Evolutionary conservation across 2,888 invertebrate genomes (phyloP).

Genomic region (Stramonita haemastoma): DNA sequence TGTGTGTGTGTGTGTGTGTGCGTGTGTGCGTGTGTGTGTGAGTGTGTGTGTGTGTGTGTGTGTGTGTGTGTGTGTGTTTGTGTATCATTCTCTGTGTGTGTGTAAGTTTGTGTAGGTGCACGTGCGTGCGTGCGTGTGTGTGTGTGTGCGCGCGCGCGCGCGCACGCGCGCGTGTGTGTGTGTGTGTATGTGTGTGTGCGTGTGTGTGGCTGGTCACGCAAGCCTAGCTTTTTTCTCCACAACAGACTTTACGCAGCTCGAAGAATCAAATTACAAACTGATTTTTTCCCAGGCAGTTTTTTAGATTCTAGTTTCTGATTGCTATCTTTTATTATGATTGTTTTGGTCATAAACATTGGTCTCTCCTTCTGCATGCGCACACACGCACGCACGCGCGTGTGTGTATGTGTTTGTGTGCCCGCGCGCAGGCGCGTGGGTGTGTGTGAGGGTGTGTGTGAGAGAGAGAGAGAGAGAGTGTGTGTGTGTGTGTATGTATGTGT

Average conservation of each 20-base stretch:
- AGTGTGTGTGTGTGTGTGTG: slow-evolving; percentile 12
- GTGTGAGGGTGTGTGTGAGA: not conserved
- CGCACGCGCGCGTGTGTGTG: not conserved
- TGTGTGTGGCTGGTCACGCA: too few species aligned
- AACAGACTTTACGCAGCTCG: too few species aligned
- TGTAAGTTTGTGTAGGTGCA: not conserved
- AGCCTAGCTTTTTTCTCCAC: too few species aligned
- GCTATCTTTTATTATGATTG: not conserved
- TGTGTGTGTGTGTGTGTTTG: slow-evolving; percentile 2
- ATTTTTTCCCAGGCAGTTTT: too few species aligned
- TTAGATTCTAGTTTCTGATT: not conserved
- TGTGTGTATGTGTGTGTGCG: not conserved
- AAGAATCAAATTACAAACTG: too few species aligned
- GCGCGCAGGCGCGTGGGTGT: not conserved
- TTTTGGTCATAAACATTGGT: not conserved
- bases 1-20: not conserved
- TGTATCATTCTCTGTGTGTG: not conserved
- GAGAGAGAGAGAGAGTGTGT: not conserved
- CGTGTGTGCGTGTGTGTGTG: not conserved
- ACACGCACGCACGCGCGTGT: not conserved
- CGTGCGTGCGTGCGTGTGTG: not conserved
- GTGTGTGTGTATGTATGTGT: not conserved
- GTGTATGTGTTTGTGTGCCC: not conserved
- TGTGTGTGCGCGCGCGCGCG: slow-evolving; percentile 4
- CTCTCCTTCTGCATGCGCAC: not conserved